Percentiles rank a stretch among this genome's conserved stretches.
phyloP scores from a whole-genome alignment of 2,888 invertebrate species.

The Leptura quadrifasciata region DNA sequence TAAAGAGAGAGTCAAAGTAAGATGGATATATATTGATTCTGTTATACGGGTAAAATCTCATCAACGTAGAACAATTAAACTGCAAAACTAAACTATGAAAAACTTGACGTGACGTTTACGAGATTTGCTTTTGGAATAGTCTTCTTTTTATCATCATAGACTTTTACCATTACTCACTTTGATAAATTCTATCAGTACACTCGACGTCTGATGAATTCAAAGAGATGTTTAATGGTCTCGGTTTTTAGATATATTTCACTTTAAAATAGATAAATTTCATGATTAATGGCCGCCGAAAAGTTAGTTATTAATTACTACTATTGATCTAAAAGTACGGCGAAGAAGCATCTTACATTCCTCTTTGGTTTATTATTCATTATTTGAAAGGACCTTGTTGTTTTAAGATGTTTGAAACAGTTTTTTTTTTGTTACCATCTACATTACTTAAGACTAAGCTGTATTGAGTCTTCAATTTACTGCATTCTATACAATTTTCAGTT shows the following conservation, averaged over 20 bases:
- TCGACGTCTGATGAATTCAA: conserved; percentile 15
- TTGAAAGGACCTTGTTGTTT: no score
- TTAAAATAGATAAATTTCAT: conserved; percentile 12
- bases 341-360: not conserved
- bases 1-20: no score
- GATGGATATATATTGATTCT: no score
- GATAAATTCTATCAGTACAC: conserved; percentile 14
- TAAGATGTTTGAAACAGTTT: no score
- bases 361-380: no score
- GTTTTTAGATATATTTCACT: not conserved
- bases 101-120: not conserved
- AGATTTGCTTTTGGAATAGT: not conserved
- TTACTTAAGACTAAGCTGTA: no score
- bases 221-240: not conserved
- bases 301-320: not conserved
- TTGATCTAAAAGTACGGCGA: not conserved
- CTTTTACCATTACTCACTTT: conserved; percentile 17
- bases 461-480: no score
- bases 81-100: not conserved
- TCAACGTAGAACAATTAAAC: not conserved
- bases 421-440: no score
- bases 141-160: not conserved
- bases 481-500: no score
- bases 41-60: not conserved
- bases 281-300: conserved; percentile 1